phyloP scores from a whole-genome alignment of 2,113 vertebrate species.

The Leucopsar rothschildi region DNA sequence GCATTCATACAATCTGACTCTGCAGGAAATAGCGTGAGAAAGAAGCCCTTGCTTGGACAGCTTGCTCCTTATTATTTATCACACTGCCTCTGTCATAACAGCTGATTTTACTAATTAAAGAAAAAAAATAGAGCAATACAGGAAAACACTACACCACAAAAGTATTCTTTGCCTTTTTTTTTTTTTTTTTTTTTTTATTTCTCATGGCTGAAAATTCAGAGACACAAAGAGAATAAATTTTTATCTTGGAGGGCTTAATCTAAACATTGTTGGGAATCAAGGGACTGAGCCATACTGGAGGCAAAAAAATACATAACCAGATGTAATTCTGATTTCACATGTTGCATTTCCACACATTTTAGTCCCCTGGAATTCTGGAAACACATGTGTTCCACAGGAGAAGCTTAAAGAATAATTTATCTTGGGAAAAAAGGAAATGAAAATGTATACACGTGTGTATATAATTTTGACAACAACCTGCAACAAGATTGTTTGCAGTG shows the following conservation, averaged over 20 bases:
- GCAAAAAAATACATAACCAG: conserved; percentile 41
- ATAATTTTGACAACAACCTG: conserved; percentile 43
- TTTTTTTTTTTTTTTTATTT: neutral
- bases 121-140: neutral
- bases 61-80: conserved; percentile 66
- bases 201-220: conserved; percentile 36
- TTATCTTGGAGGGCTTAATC: conserved; percentile 28
- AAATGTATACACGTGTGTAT: conserved; percentile 12
- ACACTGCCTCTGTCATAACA: conserved; percentile 63
- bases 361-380: conserved; percentile 37
- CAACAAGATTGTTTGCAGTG: conserved; percentile 1
- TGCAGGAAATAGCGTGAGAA: conserved; percentile 76
- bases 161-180: neutral
- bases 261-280: conserved; percentile 44
- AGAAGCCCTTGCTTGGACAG: conserved; percentile 54
- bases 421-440: conserved; percentile 29
- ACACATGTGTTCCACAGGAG: conserved; percentile 27
- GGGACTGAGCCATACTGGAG: conserved; percentile 11
- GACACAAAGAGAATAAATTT: conserved; percentile 55
- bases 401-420: conserved; percentile 35
- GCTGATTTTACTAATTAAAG: conserved; percentile 21
- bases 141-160: conserved; percentile 36
- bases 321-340: conserved; percentile 41
- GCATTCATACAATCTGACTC: conserved; percentile 69
- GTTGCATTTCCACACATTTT: conserved; percentile 22